Conservation (phyloP, 1,140 invertebrate genomes). For the Fragariocoptes setiger region DNA sequence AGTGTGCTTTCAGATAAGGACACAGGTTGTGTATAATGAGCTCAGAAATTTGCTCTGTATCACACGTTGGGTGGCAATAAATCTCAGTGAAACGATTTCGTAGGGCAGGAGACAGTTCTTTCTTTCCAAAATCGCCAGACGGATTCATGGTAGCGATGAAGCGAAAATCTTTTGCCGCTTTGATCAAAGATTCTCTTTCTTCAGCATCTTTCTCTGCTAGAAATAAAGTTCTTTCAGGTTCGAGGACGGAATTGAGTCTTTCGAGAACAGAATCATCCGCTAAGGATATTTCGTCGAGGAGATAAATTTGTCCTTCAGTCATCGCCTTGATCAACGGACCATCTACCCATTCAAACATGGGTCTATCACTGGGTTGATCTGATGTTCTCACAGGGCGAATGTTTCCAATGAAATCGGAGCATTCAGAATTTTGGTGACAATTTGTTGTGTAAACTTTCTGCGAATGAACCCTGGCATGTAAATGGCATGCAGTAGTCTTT, state of each 20-base stretch:
- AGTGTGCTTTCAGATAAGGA: conserved; percentile 23
- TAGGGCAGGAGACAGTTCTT: conserved; percentile 85
- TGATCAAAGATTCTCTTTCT: conserved; percentile 25
- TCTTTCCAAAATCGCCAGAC: conserved; percentile 95
- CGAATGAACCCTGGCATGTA: conserved; percentile 33
- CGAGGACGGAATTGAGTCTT: conserved; percentile 75
- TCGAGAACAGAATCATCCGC: conserved; percentile 96
- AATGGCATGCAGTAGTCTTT: conserved; percentile 83
- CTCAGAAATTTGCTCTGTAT: conserved; percentile 31
- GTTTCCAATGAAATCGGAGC: conserved; percentile 83
- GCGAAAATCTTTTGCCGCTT: conserved; percentile 43
- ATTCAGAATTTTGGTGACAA: conserved; percentile 96
- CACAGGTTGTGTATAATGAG: conserved; percentile 52
- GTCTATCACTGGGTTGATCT: conserved; percentile 10
- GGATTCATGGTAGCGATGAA: conserved; percentile 99
- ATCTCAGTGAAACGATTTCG: conserved; percentile 95
- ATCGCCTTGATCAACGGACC: conserved; percentile 75
- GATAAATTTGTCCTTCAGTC: conserved; percentile 49
- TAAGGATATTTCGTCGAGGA: conserved; percentile 94
- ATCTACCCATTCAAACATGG: conserved; percentile 88
- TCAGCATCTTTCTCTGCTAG: conserved; percentile 39
- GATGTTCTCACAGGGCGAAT: conserved; percentile 42
- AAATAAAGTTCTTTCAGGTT: conserved; percentile 62
- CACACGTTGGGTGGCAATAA: conserved; percentile 52
- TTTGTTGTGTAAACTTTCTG: conserved; percentile 47